These are phyloP conservation scores for Drosophila novamexicana DNA, from an alignment of 1,140 invertebrate species.

Conservation along the genomic window DNA sequence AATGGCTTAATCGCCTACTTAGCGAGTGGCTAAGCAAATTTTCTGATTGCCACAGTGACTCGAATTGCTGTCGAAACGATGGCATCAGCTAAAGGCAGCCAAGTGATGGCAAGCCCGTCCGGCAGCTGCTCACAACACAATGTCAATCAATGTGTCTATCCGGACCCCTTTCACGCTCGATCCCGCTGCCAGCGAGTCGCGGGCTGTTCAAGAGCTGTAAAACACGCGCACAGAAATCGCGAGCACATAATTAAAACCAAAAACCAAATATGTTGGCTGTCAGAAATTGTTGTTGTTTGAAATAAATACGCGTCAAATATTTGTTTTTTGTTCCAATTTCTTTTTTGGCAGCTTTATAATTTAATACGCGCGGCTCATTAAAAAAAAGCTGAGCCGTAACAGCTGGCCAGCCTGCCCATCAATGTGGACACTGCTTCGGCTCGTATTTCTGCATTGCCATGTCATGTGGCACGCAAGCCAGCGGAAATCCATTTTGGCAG, in stretches of 20 bases:
- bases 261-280: conserved; percentile 37
- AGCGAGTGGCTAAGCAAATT: conserved; percentile 21
- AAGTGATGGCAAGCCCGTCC: conserved; percentile 42
- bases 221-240: conserved; percentile 22
- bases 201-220: conserved; percentile 43
- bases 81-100: conserved; percentile 18
- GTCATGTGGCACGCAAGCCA: conserved; percentile 46
- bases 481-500: conserved; percentile 42
- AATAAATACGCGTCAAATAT: conserved; percentile 32
- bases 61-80: conserved; percentile 8
- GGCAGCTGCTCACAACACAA: conserved; percentile 67
- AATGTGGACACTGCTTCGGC: conserved; percentile 4
- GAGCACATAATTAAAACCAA: conserved; percentile 44
- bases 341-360: conserved; percentile 34
- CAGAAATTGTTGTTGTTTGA: conserved; percentile 19
- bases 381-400: conserved; percentile 31
- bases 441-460: conserved; percentile 12
- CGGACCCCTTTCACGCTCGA: background rate
- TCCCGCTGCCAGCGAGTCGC: background rate
- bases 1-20: conserved; percentile 17
- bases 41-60: conserved; percentile 8
- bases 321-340: background rate
- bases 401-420: conserved; percentile 29
- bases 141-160: conserved; percentile 65
- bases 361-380: conserved; percentile 31